Conservation (phyloP, 2,797 vertebrate species). For the Sternarchorhynchus goeldii region DNA sequence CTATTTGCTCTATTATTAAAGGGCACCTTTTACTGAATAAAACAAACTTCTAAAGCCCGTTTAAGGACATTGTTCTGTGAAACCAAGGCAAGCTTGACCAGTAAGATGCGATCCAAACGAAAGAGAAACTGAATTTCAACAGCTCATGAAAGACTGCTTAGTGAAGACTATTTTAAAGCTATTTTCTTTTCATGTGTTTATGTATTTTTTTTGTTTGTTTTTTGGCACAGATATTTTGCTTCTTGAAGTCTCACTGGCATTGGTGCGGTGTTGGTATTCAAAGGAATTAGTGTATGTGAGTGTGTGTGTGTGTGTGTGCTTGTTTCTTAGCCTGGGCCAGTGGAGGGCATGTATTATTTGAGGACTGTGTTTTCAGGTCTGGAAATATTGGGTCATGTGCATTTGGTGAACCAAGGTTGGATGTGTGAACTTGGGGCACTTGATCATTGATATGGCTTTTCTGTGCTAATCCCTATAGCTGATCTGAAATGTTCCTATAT, state of each 20-base stretch:
- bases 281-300: too few relatives aligned
- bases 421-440: not conserved
- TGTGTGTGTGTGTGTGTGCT: too few relatives aligned
- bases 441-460: too few relatives aligned
- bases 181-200: constrained; percentile 51
- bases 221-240: constrained; percentile 65
- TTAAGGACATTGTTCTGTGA: constrained; percentile 68
- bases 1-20: constrained; percentile 66
- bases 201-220: constrained; percentile 31
- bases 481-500: too few relatives aligned
- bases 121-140: constrained; percentile 41
- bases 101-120: too few relatives aligned
- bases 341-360: too few relatives aligned
- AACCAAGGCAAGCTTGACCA: too few relatives aligned
- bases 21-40: constrained; percentile 72
- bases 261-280: constrained; percentile 56
- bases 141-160: constrained; percentile 56
- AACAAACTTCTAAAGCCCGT: constrained; percentile 53
- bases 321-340: too few relatives aligned
- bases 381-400: constrained; percentile 17
- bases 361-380: not conserved
- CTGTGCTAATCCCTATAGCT: too few relatives aligned
- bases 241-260: constrained; percentile 65
- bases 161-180: constrained; percentile 49
- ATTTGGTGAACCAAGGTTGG: constrained; percentile 19